Evolutionary conservation across 2,113 vertebrate species (phyloP), one percentile per base, ranked within the genome.

Genomic region (Mandrillus leucophaeus): DNA sequence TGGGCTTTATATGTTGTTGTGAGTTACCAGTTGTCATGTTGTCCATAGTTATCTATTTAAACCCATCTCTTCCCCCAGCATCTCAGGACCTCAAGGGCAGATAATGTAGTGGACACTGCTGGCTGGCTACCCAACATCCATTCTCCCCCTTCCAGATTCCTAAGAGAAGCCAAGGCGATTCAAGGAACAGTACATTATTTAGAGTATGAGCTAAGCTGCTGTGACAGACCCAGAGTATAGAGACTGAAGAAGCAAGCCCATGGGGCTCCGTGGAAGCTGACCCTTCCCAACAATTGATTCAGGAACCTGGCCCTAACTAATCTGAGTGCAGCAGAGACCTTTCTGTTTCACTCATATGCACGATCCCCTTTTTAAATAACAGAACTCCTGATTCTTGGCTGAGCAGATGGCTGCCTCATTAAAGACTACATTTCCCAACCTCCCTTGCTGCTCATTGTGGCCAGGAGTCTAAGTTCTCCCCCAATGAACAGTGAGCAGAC

Each of bases 391-490:
- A 70, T 52, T 93, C 95, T 55, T 30, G 73, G 27, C 87, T 48
- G 76, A 94, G 64, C n/a, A 40, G 7, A 78, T 66, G 90, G 78
- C 79, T 64, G 52, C 50, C 72, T 97, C 35, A 0, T 17, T 83
- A 55, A 97, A 85, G 73, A 95, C 95, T 96, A 89, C 97, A 93
- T 95, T 98, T 97, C 87, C 94, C 96, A 97, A 94, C 8, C n/a
- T 90, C 43, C 92, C 20, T 90, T 96, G 96, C 80, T 83, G 68
- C 68, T 87, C 8, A 43, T 52, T n/a, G 43, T 25, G 5, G 50
- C 66, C 13, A 0, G 48, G n/a, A 61, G n/a, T 95, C 61, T 88
- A 85, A 50, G 25, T 64, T 94, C 81, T 79, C 89, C 59, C 61
- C 55, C 73, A 92, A 68, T 12, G 30, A 72, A 55, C 55, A 90